Base-by-base conservation (phyloP, 2,888 invertebrate species). In the Andrena bucephala region DNA sequence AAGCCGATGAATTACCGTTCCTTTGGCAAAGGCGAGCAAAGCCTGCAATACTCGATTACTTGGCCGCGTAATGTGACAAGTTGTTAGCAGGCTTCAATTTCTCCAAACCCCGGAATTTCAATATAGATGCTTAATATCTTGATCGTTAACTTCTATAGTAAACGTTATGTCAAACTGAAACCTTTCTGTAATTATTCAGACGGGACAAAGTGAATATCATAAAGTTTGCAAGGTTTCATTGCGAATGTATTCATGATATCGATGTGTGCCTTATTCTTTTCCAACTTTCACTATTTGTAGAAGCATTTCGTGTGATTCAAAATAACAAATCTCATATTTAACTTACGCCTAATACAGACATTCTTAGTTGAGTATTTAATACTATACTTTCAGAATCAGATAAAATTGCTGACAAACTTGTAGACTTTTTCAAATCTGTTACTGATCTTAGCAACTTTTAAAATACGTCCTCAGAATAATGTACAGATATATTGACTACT, bases 1-100 rank as follows among this genome's bases (percentile, higher is more conserved):
- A 16, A n/a, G 78, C 54, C 54, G 68, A 79, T 62, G 68, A 69
- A 77, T 79, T 42, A 27, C 16, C 24, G 31, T 60, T 77, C 4
- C 29, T 31, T 48, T 67, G 20, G 20, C 5, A 4, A 29, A 8
- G 2, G 52, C 16, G 24, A n/a, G 42, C 16, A 29, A 60, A 29
- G 42, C 29, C 10, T n/a, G 62, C 36, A 66, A 76, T 63, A 42
- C 54, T 33, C 36, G 29, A 68, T 67, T 36, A 29, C 20, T 8
- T 20, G 20, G 20, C 7, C 52, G 6, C 20, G 20, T 20, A 20
- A 20, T 27, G 13, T 10, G 57, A 57, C 8, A 57, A 8, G 20
- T 24, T 57, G 27, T 27, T 57, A 31, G 42, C 13, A 42, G 42
- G 42, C 13, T 42, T 13, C 13, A 42, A 13, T 42, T 42, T 4